Evolutionary conservation across 1,140 invertebrate genomes (phyloP), one percentile per base, ranked within the genome.

Genomic region (Drosophila tristis): DNA sequence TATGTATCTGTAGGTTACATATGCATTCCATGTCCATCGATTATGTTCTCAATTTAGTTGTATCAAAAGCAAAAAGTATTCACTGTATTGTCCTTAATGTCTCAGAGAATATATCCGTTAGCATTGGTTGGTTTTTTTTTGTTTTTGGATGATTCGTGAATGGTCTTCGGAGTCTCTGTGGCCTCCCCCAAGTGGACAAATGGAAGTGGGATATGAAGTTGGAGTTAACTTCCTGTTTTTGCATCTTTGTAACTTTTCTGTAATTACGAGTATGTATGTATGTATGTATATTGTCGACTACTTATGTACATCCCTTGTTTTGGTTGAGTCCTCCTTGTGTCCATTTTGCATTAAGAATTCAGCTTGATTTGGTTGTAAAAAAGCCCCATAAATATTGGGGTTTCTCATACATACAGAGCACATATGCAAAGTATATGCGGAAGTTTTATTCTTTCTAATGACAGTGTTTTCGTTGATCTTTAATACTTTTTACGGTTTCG

Each of bases 231-330:
- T 63, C 29, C 44, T 43, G 7, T 20, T 8, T 56, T 26, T 25
- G 2, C n/a, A 23, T 16, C n/a, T 42, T 54, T 43, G 13, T 5
- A 45, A 1, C 20, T 39, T 63, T 78, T 43, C 48, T 59, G 57
- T 29, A 29, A 29, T 29, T 29, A 29, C 29, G 29, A 29, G 7
- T 29, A 29, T 29, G 6, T 6, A 31, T 31, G 29, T 61, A 61
- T 29, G 74, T 84, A 62, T 80, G 66, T 85, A 84, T 91, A 91
- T 91, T 91, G 90, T 91, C 90, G 77, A 91, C 82, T 91, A 90
- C 77, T 56, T 87, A 89, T 87, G 64, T 91, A 91, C 90, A 91
- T 91, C 90, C 90, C 90, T 91, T 91, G 90, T 91, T 89, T 90
- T 76, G 58, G 72, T 82, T 89, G 65, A 86, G 55, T 78, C 81